phyloP scores from a whole-genome alignment of 2,888 invertebrate genomes.

The Atherix ibis region DNA sequence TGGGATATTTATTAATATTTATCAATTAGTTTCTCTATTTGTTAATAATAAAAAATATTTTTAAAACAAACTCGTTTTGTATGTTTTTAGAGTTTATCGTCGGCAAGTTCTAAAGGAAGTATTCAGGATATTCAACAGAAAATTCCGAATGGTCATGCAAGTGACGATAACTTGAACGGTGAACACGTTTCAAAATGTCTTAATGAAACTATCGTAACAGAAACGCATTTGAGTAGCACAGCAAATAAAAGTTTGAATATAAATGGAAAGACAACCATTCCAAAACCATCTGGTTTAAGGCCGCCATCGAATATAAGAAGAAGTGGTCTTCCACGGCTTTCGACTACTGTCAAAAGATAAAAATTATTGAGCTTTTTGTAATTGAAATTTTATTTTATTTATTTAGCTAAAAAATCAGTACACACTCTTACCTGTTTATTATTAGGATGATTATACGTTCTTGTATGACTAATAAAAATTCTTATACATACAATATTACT shows the following conservation, averaged over 20 bases:
- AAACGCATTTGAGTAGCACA: not conserved
- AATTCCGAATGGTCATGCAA: conserved; percentile 9
- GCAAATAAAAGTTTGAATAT: conserved; percentile 13
- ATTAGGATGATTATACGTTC: too few relatives aligned
- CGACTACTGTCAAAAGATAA: conserved; percentile 24
- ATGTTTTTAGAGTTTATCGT: conserved; percentile 25
- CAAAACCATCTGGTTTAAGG: conserved; percentile 27
- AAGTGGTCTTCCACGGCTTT: conserved; percentile 29
- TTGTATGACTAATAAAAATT: too few relatives aligned
- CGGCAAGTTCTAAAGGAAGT: conserved; percentile 28
- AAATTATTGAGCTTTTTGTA: too few relatives aligned
- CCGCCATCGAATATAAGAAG: conserved; percentile 25
- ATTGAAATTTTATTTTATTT: too few relatives aligned
- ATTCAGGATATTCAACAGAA: conserved; percentile 6
- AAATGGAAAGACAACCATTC: conserved; percentile 22
- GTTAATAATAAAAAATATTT: too few relatives aligned
- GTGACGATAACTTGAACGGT: conserved; percentile 6
- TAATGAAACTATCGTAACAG: not conserved
- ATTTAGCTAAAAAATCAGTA: too few relatives aligned
- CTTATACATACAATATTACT: too few relatives aligned
- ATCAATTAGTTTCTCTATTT: not conserved
- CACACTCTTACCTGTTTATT: too few relatives aligned
- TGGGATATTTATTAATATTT: too few relatives aligned
- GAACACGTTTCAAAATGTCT: not conserved
- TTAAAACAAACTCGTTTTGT: too few relatives aligned